phyloP scores from a whole-genome alignment of 92 coral and sea anemone genomes.

The Zoanthus gigantus region DNA sequence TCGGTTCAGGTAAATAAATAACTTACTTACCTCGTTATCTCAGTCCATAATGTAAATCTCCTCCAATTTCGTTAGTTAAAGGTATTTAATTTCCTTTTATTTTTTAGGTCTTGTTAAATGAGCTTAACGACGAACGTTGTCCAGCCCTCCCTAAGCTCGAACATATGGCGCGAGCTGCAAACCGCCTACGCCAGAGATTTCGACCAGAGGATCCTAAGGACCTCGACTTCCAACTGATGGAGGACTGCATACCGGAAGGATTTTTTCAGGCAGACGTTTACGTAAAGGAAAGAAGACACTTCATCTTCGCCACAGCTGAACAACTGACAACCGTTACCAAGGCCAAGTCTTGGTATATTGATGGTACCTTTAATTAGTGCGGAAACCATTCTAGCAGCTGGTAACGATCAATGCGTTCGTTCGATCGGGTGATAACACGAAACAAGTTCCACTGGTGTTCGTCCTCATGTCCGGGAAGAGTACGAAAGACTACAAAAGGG shows the following conservation, averaged over 20 bases:
- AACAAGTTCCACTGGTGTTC: neutral
- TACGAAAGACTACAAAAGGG: neutral
- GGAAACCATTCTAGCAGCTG: neutral
- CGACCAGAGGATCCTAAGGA: neutral
- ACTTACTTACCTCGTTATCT: neutral
- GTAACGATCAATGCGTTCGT: slow-evolving; percentile 20
- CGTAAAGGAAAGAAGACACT: neutral
- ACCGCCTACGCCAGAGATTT: neutral
- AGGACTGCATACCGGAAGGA: neutral
- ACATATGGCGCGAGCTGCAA: neutral
- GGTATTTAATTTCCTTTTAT: neutral
- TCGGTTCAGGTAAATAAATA: neutral
- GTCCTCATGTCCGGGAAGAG: slow-evolving; percentile 3
- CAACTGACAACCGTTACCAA: neutral
- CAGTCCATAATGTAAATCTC: neutral
- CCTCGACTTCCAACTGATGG: slow-evolving; percentile 15
- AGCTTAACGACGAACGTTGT: neutral
- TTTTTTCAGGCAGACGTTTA: neutral
- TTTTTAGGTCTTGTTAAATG: slow-evolving; percentile 2
- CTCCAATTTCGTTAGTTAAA: neutral
- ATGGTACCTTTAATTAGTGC: neutral
- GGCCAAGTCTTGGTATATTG: slow-evolving; percentile 7
- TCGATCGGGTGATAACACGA: neutral
- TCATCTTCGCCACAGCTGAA: neutral
- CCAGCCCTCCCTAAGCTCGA: neutral